Percentiles rank a stretch among this genome's conserved stretches.
phyloP scores from a whole-genome alignment of 92 coral and sea anemone genomes.

The Epizoanthus scotinus region DNA sequence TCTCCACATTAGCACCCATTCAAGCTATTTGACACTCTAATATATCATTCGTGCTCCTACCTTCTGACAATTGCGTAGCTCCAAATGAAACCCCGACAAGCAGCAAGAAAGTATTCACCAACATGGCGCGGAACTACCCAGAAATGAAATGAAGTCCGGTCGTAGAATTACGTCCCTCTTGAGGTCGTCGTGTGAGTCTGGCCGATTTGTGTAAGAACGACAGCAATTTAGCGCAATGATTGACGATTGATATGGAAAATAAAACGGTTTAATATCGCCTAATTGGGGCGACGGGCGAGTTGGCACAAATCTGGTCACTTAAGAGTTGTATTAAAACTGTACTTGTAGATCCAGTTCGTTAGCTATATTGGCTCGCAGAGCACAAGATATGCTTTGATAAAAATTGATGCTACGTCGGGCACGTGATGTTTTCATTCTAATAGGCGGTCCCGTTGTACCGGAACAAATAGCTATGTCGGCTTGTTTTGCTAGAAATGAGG shows the following conservation, averaged over 20 bases:
- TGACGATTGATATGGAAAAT: conserved; percentile 29
- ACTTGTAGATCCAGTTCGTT: neutral
- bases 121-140: neutral
- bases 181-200: conserved; percentile 20
- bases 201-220: conserved; percentile 19
- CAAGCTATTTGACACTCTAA: neutral
- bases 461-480: conserved; percentile 15
- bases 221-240: conserved; percentile 27
- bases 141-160: neutral
- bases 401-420: no score
- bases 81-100: conserved; percentile 12
- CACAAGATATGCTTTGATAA: neutral
- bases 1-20: conserved; percentile 20
- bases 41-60: neutral
- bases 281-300: neutral
- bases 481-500: neutral
- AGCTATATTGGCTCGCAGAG: neutral
- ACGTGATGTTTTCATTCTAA: neutral
- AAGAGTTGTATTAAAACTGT: neutral
- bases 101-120: neutral
- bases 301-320: neutral
- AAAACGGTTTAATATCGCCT: neutral
- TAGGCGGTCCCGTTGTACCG: neutral
- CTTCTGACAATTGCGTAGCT: conserved; percentile 6
- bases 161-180: neutral